Evolutionary conservation across 2,888 invertebrate genomes (phyloP), one percentile per base, ranked within the genome.

Genomic region (Agonopterix heracliana): DNA sequence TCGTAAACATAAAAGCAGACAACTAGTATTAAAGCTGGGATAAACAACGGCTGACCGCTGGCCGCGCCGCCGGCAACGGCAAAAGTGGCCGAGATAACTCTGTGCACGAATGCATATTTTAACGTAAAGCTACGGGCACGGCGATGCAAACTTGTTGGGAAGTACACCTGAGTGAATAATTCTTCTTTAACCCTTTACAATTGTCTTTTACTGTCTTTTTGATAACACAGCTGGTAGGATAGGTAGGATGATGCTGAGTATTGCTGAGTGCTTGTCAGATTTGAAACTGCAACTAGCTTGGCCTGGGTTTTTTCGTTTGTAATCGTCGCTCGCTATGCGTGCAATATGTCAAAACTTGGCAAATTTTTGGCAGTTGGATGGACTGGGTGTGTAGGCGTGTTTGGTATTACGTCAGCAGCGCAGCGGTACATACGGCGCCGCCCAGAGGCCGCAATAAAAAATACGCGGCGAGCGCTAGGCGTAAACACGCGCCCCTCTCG

Each of bases 401-500:
- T 68, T 65, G 54, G 46, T 49, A 63, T 74, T 66, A 64, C 76
- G 73, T 78, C 71, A 75, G 63, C 63, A 63, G 57, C 59, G 61
- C 41, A 11, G n/a, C n/a, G 13, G 41, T 60, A 52, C 55, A 55
- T 44, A 52, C 52, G 52, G 65, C 67, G 64, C 71, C 78, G 78
- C 78, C 78, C 76, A 77, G 68, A 74, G 70, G 62, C 73, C 71
- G 61, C 71, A 66, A 71, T 74, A 72, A 76, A 81, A 80, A 75
- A 60, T 57, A 66, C 68, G 63, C 71, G 66, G 65, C 67, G 61
- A 66, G 62, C 72, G 67, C 74, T 65, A 72, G 74, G 72, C 76
- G 78, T 80, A 80, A 85, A 84, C 81, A 84, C 76, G 78, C 81
- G 81, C 83, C 83, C 85, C 86, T 81, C 80, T 81, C 75, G 80